Evolutionary conservation across 1,140 invertebrate genomes (phyloP).

Genomic region (Polyergus mexicanus): DNA sequence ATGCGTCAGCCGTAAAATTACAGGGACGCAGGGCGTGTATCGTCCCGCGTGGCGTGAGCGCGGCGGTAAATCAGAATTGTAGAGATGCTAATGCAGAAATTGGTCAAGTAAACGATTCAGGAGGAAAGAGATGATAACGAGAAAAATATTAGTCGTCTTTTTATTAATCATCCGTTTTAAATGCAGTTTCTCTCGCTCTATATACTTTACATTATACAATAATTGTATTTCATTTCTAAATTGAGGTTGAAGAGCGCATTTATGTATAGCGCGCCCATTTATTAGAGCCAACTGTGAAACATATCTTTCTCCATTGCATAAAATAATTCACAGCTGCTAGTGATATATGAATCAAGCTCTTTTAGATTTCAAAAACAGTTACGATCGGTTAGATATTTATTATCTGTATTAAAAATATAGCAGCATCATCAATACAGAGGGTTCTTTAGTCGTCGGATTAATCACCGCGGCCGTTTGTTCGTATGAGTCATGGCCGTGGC

Average conservation of each 20-base stretch:
- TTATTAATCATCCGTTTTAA: constrained; percentile 16
- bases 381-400: constrained; percentile 16
- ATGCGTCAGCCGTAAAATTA: constrained; percentile 50
- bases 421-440: constrained; percentile 30
- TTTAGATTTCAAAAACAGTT: neutral
- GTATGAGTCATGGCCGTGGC: constrained; percentile 70
- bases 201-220: neutral
- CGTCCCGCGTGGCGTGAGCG: constrained; percentile 39
- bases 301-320: neutral
- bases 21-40: constrained; percentile 27
- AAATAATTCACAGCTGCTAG: constrained; percentile 17
- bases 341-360: neutral
- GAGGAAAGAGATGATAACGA: constrained; percentile 4
- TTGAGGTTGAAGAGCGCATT: neutral
- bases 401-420: constrained; percentile 38
- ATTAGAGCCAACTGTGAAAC: neutral
- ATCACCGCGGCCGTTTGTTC: constrained; percentile 44
- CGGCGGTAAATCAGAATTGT: constrained; percentile 49
- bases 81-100: constrained; percentile 33
- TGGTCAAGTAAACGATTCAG: neutral
- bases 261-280: neutral
- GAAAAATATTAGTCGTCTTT: neutral
- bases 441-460: constrained; percentile 40
- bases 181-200: neutral
- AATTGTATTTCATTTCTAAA: constrained; percentile 24